Evolutionary conservation across 1,140 invertebrate genomes (phyloP).

Genomic region (Drosophila truncata): DNA sequence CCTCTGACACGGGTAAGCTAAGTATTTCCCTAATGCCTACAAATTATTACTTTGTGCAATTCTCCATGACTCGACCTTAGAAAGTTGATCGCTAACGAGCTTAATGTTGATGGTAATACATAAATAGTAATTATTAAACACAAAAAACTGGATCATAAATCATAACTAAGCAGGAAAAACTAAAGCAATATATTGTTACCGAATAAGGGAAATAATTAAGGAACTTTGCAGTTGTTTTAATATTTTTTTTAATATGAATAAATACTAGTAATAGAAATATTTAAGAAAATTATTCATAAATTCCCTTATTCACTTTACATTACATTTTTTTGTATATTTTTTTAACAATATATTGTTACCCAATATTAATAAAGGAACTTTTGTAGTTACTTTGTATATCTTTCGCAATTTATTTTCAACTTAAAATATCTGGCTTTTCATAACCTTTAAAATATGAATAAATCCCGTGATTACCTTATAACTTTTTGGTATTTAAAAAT

Average conservation of each 20-base stretch:
- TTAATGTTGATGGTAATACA: conserved; percentile 11
- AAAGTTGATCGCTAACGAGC: conserved; percentile 43
- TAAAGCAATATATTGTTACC: neutral
- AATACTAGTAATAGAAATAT: no score
- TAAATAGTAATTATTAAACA: conserved; percentile 28
- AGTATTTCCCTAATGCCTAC: conserved; percentile 48
- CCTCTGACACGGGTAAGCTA: conserved; percentile 34
- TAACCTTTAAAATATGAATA: neutral
- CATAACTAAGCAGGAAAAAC: neutral
- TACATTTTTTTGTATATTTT: no score
- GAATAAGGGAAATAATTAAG: neutral
- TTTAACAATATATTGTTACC: no score
- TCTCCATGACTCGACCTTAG: conserved; percentile 40
- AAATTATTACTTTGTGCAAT: conserved; percentile 54
- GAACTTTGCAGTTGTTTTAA: neutral
- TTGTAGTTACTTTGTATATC: no score
- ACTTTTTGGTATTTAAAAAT: conserved; percentile 1
- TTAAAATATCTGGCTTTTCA: no score
- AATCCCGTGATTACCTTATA: neutral
- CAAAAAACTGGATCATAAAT: conserved; percentile 18
- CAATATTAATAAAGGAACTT: no score
- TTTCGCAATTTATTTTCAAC: no score
- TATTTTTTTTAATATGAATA: no score
- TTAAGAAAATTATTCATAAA: no score
- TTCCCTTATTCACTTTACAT: no score